A percentile compares a stretch with the other conserved stretches of the same genome.
These are phyloP conservation scores for Gnathonemus echidnorhynchus DNA, from an alignment of 2,113 vertebrate species.

Conservation along the genomic window DNA sequence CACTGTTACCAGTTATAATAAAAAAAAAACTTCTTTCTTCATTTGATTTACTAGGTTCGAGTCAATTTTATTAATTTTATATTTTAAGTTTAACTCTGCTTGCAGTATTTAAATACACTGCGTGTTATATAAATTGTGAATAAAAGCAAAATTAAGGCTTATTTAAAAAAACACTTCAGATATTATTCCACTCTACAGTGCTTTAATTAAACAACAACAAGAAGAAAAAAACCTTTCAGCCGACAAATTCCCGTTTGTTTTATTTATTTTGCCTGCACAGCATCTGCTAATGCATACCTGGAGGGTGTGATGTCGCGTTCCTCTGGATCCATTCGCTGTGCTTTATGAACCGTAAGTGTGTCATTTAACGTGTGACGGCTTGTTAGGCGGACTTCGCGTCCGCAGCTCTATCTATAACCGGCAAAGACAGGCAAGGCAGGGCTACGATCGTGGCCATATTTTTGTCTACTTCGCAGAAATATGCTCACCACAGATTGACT, in stretches of 20 bases:
- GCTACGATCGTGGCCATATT: not conserved
- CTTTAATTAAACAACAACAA: not conserved
- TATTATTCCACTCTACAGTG: not conserved
- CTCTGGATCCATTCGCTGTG: slow-evolving; percentile 13
- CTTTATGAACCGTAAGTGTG: slow-evolving; percentile 24
- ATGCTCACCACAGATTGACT: not conserved
- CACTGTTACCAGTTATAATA: not conserved
- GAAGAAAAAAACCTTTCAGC: not conserved
- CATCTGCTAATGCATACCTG: slow-evolving; percentile 20
- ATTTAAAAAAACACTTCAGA: not conserved
- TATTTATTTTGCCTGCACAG: not conserved
- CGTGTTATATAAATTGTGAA: not conserved
- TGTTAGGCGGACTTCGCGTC: slow-evolving; percentile 6
- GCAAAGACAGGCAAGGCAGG: not conserved
- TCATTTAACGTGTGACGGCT: slow-evolving; percentile 20
- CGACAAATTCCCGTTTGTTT: not conserved
- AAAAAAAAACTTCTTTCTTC: not conserved
- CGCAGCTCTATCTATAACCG: not conserved
- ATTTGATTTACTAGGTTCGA: not conserved
- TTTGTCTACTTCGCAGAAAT: not conserved
- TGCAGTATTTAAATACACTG: not conserved
- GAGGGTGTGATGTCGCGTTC: not conserved
- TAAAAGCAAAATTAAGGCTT: not conserved
- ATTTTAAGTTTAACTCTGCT: not conserved
- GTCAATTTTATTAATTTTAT: not conserved